Base-by-base conservation (phyloP, 2,113 vertebrate species). In the Castor canadensis region DNA sequence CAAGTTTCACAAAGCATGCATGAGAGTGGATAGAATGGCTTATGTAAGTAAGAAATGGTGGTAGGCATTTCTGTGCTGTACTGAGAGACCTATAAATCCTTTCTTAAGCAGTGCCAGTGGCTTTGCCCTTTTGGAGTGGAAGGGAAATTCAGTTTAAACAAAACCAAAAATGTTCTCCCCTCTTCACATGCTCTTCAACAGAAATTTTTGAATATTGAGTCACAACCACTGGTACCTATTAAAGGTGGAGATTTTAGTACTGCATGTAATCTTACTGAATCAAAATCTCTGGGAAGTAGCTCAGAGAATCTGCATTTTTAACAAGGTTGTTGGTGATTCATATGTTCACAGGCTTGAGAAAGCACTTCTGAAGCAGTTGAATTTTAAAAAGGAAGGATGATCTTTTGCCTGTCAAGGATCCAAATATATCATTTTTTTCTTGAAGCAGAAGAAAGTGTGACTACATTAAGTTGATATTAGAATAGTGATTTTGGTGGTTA, bases 281-380 rank as follows among this genome's bases (percentile, higher is more conserved):
- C 56, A 84, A 60, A 47, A 56, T 75, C 40, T 87, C 52, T 71
- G 64, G 64, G 58, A 91, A 87, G 76, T n/a, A 22, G 26, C 47
- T 49, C 54, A 89, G 26, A 62, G n/a, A 60, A 72, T 35, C 47
- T 83, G 16, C 52, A 49, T 91, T 94, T 67, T 82, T n/a, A 77
- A n/a, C 28, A 92, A 90, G 24, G 11, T 87, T 30, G 94, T 86
- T 62, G n/a, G 28, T 96, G 60, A 93, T 81, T 95, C 73, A n/a
- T 64, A 26, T 28, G 22, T 45, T 85, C 49, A 13, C 12, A 79
- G 15, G 6, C 58, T 83, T 75, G 24, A 58, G 35, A 77, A 80
- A 89, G 38, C 7, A 35, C 26, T 52, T 97, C 73, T 67, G 38
- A 94, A 92, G 75, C 87, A 87, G 22, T 28, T 93, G 32, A 64